A percentile compares a stretch with the other conserved stretches of the same genome.
Evolutionary conservation across 2,888 invertebrate species (phyloP).

Genomic region (Hylaea fasciaria): DNA sequence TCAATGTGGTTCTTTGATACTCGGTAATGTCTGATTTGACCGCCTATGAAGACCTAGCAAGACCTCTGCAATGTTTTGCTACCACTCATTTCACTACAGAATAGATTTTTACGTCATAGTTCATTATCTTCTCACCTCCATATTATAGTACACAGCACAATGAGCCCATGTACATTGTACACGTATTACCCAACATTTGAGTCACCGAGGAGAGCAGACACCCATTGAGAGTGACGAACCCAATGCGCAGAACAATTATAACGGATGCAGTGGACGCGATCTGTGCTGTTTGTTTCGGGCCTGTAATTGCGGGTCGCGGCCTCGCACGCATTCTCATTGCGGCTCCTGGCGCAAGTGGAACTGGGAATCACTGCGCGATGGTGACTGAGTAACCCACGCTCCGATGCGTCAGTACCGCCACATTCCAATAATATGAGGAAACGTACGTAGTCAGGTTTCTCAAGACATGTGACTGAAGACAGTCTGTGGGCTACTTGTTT

Average conservation of each 20-base stretch:
- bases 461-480: too few species aligned
- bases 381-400: slow-evolving; percentile 16
- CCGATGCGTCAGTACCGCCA: too few species aligned
- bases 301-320: slow-evolving; percentile 77
- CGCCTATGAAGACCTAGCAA: too few species aligned
- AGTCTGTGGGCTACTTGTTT: too few species aligned
- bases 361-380: slow-evolving; percentile 27
- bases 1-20: slow-evolving; percentile 6
- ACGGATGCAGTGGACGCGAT: slow-evolving; percentile 60
- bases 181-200: slow-evolving; percentile 35
- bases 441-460: not conserved
- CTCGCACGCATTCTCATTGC: slow-evolving; percentile 65
- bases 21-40: too few species aligned
- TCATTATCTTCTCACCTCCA: slow-evolving; percentile 17
- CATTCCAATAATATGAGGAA: too few species aligned
- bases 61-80: too few species aligned
- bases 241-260: slow-evolving; percentile 72
- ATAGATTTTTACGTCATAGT: slow-evolving; percentile 1
- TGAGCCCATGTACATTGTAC: slow-evolving; percentile 15
- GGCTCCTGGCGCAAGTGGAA: slow-evolving; percentile 31
- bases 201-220: slow-evolving; percentile 40
- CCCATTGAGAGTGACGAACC: slow-evolving; percentile 57
- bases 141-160: slow-evolving; percentile 7
- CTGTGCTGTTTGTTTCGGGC: slow-evolving; percentile 76
- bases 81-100: too few species aligned